phyloP scores from a whole-genome alignment of 2,113 vertebrate genomes.

The Raja brachyura region DNA sequence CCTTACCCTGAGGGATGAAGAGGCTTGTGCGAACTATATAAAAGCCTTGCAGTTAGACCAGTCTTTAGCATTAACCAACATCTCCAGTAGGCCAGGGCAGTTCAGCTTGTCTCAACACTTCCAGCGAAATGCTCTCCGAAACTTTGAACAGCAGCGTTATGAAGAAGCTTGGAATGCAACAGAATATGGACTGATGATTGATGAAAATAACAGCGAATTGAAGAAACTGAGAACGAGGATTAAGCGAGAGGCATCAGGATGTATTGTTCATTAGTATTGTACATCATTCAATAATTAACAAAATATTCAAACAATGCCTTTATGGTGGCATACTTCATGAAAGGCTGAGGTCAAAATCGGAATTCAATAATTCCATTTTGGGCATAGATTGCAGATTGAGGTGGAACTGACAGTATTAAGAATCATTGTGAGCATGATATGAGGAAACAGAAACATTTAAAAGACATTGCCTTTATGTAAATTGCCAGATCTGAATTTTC shows the following conservation, averaged over 20 bases:
- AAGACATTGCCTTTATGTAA: not conserved
- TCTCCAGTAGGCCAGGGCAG: constrained; percentile 55
- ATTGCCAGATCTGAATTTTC: not conserved
- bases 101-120: constrained; percentile 55
- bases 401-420: not conserved
- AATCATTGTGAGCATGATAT: not conserved
- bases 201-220: constrained; percentile 60
- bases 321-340: too few relatives aligned
- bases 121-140: constrained; percentile 54
- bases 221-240: constrained; percentile 66
- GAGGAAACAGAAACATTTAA: not conserved
- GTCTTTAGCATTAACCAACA: constrained; percentile 54
- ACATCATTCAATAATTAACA: not conserved
- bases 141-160: constrained; percentile 56
- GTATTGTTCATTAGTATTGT: constrained; percentile 67
- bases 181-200: constrained; percentile 67
- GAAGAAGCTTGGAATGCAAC: constrained; percentile 67
- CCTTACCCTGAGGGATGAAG: constrained; percentile 53
- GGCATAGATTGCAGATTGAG: not conserved
- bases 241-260: constrained; percentile 65
- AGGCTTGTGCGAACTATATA: constrained; percentile 65
- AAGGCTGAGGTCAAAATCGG: not conserved
- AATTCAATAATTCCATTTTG: not conserved
- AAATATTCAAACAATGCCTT: not conserved
- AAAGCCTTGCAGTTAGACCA: constrained; percentile 64